Percentiles rank a stretch among this genome's conserved stretches.
Evolutionary conservation across 2,888 invertebrate species (phyloP).

Genomic region (Heliconius ismenius): DNA sequence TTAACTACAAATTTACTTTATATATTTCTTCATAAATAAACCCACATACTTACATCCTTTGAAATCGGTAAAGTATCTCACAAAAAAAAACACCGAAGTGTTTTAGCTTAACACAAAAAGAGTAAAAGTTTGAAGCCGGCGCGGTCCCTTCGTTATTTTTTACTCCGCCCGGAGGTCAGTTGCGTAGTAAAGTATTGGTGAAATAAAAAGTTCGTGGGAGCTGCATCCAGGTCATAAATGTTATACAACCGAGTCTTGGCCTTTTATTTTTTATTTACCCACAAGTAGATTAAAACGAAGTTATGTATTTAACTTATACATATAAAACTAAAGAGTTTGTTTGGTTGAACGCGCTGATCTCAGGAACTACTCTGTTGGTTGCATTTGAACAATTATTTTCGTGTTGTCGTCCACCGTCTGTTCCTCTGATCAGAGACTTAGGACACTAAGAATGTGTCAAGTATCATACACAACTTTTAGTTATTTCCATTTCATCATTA

Average conservation of each 20-base stretch:
- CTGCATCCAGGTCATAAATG: conserved; percentile 71
- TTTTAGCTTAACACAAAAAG: conserved; percentile 46
- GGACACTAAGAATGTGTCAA: too few relatives aligned
- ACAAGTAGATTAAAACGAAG: neutral
- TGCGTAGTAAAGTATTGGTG: conserved; percentile 68
- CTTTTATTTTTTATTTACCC: neutral
- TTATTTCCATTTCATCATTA: too few relatives aligned
- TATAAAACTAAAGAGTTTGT: neutral
- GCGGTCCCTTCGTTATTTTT: conserved; percentile 52
- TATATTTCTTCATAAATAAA: neutral
- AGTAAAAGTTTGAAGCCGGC: conserved; percentile 51
- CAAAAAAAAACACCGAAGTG: conserved; percentile 43
- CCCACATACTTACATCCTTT: neutral
- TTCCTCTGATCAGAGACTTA: too few relatives aligned
- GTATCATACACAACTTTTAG: too few relatives aligned
- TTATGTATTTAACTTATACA: neutral
- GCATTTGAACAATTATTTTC: too few relatives aligned
- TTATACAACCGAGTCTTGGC: conserved; percentile 46
- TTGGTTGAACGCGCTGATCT: too few relatives aligned
- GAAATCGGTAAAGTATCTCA: conserved; percentile 30
- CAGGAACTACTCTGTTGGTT: too few relatives aligned
- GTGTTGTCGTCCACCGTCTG: too few relatives aligned
- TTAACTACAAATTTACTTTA: neutral
- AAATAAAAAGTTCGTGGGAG: conserved; percentile 68
- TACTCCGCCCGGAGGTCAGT: conserved; percentile 67